phyloP scores from a whole-genome alignment of 2,113 vertebrate genomes.

The Hirundichthys speculiger region DNA sequence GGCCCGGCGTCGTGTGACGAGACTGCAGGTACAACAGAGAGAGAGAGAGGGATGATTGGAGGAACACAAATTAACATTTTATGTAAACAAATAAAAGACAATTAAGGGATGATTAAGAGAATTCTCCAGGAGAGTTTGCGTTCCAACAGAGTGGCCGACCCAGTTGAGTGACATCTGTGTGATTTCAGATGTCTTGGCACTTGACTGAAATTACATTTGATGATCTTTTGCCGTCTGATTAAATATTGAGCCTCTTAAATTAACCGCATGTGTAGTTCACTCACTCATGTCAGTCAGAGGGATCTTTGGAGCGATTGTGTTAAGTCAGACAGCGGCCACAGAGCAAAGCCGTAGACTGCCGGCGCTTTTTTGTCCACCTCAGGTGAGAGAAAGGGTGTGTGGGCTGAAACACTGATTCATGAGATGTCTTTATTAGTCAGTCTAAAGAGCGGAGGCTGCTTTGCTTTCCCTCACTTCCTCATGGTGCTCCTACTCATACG shows the following conservation, averaged over 20 bases:
- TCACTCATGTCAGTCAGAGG: neutral
- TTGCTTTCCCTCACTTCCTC: constrained; percentile 56
- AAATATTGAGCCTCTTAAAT: constrained; percentile 9
- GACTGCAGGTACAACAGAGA: constrained; percentile 4
- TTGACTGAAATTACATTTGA: neutral
- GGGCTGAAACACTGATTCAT: constrained; percentile 24
- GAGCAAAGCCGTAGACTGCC: neutral
- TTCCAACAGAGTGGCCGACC: constrained; percentile 13
- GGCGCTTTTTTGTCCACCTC: constrained; percentile 14
- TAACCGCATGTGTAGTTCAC: neutral
- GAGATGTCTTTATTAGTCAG: constrained; percentile 55
- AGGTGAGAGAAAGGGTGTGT: constrained; percentile 1
- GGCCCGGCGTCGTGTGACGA: constrained; percentile 29
- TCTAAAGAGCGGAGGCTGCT: constrained; percentile 33
- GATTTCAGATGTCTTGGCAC: constrained; percentile 4
- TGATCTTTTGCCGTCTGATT: neutral
- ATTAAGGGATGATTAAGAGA: constrained; percentile 4
- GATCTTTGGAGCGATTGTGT: neutral
- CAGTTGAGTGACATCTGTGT: constrained; percentile 15
- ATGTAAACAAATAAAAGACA: neutral
- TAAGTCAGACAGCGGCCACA: constrained; percentile 7
- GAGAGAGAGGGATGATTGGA: neutral
- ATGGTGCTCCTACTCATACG: too few species aligned
- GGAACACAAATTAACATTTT: constrained; percentile 1
- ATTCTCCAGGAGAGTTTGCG: neutral